Evolutionary conservation across 2,113 vertebrate species (phyloP).

Genomic region (Astur gentilis): DNA sequence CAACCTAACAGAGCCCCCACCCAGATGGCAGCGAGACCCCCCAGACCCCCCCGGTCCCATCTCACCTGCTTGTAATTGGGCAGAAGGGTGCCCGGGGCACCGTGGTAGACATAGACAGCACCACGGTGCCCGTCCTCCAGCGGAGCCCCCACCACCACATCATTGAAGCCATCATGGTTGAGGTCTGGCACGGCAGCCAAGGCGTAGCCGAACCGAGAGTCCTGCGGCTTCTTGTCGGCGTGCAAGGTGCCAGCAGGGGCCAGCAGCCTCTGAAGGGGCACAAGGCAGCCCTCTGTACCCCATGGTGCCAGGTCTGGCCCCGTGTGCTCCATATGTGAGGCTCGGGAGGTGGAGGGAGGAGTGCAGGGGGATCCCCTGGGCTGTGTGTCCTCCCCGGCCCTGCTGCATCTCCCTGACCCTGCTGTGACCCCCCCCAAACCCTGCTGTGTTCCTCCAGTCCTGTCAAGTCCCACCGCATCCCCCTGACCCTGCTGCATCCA

Average conservation of each 20-base stretch:
- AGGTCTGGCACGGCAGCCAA: constrained; percentile 83
- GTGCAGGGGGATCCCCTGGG: background rate
- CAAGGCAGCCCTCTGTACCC: background rate
- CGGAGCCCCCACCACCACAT: constrained; percentile 87
- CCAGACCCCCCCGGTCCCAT: fast-evolving
- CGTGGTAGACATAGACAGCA: constrained; percentile 89
- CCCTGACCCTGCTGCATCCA: no score
- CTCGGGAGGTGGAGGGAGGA: background rate
- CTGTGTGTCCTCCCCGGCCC: background rate
- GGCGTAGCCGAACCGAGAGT: constrained; percentile 88
- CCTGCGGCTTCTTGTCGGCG: constrained; percentile 77
- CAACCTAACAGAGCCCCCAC: fast-evolving
- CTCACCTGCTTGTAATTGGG: constrained; percentile 81
- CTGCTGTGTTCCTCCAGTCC: background rate
- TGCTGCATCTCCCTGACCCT: no score
- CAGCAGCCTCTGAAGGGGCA: constrained; percentile 69
- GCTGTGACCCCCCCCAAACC: background rate
- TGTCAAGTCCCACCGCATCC: background rate
- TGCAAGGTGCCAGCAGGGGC: constrained; percentile 78
- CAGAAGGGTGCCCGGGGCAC: constrained; percentile 71
- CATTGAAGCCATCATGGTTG: constrained; percentile 85
- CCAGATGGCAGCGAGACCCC: fast-evolving
- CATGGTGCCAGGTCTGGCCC: fast-evolving
- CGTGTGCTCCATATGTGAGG: background rate
- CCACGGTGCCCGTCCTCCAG: constrained; percentile 90